Base-by-base conservation (phyloP, 1,140 invertebrate species). In the Cheumatopsyche charites region DNA sequence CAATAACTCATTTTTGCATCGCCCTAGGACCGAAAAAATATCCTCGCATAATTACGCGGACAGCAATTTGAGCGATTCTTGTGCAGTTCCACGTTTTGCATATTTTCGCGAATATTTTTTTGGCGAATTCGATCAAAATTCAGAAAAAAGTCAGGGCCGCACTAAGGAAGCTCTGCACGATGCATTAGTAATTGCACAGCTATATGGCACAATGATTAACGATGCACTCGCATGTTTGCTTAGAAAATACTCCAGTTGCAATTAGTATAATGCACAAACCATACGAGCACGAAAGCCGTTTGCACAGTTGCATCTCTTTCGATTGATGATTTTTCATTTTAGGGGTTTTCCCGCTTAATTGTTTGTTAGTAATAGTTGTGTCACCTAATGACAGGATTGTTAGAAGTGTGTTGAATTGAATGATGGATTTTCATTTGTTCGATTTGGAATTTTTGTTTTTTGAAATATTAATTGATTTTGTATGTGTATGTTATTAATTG, bases 201-300 rank as follows among this genome's bases (percentile, higher is more conserved):
- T 47, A 66, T n/a, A n/a, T 66, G 63, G 52, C 55, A 45, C 19
- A 65, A 72, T 72, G 70, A 72, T 72, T 66, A 72, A 72, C 47
- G 62, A 66, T 72, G 17, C 17, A 36, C 29, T 72, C 29, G 70
- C 70, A 72, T 72, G 70, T 62, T 62, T 66, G 45, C 52, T 66
- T 47, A 62, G 62, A 66, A 47, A 61, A 66, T 66, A 52, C 62
- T 72, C 36, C 43, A 67, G 29, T 66, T 45, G 70, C 49, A 72
- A 72, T 72, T 72, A 72, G 70, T 67, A 55, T 72, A 67, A 72
- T 72, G 70, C 63, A 66, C 25, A 58, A 12, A 68, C 42, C 23
- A 25, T 26, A 47, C 21, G 19, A 41, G 36, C 15, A 67, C 49
- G 43, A 19, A n/a, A 7, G 29, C 58, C 15, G 15, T 62, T 62